Conservation (phyloP, 1,140 invertebrate species). For the Drosophila nannoptera region DNA sequence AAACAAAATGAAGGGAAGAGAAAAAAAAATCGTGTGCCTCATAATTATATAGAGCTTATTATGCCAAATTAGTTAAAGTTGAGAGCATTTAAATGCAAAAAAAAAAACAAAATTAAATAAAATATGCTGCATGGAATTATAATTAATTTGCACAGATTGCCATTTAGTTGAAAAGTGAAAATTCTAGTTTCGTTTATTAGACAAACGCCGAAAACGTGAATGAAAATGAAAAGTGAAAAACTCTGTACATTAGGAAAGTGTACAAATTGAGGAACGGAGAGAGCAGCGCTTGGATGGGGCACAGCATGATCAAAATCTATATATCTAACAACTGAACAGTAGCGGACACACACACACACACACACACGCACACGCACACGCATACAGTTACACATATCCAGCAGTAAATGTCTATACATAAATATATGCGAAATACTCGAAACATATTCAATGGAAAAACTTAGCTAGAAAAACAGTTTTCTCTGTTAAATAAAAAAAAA, state of each 20-base stretch:
- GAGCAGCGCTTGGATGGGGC: constrained; percentile 22
- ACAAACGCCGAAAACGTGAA: constrained; percentile 9
- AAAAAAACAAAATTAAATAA: constrained; percentile 6
- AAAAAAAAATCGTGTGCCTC: constrained; percentile 56
- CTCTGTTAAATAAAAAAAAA: constrained; percentile 14
- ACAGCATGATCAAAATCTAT: constrained; percentile 16
- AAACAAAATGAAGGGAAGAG: neutral
- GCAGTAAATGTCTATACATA: constrained; percentile 47
- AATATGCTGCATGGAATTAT: constrained; percentile 42
- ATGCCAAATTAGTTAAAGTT: constrained; percentile 55
- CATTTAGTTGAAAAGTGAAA: constrained; percentile 48
- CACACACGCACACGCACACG: constrained; percentile 4
- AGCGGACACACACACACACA: constrained; percentile 22
- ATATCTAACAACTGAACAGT: neutral
- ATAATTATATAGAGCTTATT: constrained; percentile 57
- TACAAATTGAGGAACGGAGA: constrained; percentile 23
- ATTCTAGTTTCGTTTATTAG: constrained; percentile 43
- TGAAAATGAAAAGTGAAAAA: constrained; percentile 16
- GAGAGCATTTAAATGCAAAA: constrained; percentile 30
- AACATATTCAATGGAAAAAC: constrained; percentile 25
- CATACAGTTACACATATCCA: constrained; percentile 47
- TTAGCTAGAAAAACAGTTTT: constrained; percentile 45
- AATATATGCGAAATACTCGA: constrained; percentile 26
- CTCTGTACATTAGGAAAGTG: constrained; percentile 35
- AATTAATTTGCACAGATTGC: constrained; percentile 54